A percentile compares a stretch with the other conserved stretches of the same genome.
phyloP scores from a whole-genome alignment of 2,797 vertebrate species.

The Coregonus sp. region DNA sequence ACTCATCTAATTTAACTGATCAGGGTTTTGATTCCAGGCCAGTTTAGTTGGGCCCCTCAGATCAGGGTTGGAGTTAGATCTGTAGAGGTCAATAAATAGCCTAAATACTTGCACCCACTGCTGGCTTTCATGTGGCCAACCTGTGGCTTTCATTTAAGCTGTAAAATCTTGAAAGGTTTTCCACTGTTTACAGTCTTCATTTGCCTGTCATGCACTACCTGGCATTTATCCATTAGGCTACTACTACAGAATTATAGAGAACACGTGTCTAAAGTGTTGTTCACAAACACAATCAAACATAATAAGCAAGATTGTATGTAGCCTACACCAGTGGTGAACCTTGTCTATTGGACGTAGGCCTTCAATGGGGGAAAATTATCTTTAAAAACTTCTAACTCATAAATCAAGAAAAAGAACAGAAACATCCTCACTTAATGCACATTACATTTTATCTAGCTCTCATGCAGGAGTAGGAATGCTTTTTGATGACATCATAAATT shows the following conservation, averaged over 20 bases:
- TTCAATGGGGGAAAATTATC: no score
- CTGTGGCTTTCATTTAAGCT: not conserved
- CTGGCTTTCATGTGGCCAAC: not conserved
- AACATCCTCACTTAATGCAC: no score
- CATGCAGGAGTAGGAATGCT: no score
- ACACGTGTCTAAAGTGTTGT: not conserved
- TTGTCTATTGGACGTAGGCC: no score
- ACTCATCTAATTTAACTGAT: not conserved
- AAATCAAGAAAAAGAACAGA: no score
- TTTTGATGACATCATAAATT: no score
- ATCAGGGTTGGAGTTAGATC: not conserved
- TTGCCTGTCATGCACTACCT: not conserved
- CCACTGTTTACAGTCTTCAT: not conserved
- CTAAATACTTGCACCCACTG: not conserved
- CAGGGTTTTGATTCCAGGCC: not conserved
- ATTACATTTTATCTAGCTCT: no score
- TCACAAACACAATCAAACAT: not conserved
- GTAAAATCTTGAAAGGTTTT: not conserved
- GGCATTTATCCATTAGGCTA: not conserved
- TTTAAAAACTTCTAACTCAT: no score
- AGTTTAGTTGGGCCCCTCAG: not conserved
- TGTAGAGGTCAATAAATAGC: not conserved
- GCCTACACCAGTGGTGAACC: not conserved
- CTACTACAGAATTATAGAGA: not conserved
- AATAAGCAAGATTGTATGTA: not conserved